phyloP scores from a whole-genome alignment of 1,140 invertebrate genomes.

The Copidosoma floridanum region DNA sequence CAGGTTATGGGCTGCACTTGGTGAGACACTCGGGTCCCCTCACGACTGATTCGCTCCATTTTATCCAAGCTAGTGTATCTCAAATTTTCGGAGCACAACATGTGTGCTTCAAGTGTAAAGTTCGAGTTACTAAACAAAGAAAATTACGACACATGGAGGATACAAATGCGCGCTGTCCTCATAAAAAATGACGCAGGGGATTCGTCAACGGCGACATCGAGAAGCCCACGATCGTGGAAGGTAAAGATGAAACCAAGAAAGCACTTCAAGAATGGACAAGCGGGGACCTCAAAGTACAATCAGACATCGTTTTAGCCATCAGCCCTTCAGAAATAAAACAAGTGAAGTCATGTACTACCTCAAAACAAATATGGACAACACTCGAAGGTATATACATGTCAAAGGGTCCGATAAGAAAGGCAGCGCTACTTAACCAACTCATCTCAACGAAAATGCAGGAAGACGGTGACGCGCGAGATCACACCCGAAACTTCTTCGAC shows the following conservation, averaged over 20 bases:
- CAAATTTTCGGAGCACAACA: no score
- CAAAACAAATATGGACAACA: not conserved
- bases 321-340: not conserved
- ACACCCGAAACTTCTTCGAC: no score
- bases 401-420: not conserved
- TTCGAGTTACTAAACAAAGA: slow-evolving; percentile 3
- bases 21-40: no score
- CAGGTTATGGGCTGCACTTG: no score
- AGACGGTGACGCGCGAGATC: no score
- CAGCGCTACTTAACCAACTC: no score
- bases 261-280: not conserved
- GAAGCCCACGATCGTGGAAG: no score
- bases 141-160: slow-evolving; percentile 9
- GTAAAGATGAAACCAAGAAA: not conserved
- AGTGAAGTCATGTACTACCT: not conserved
- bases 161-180: not conserved
- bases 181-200: no score
- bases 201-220: not conserved
- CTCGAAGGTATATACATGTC: not conserved
- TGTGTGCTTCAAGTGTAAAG: not conserved
- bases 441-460: no score
- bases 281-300: not conserved
- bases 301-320: not conserved
- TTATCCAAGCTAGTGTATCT: no score
- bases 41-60: no score